phyloP scores from a whole-genome alignment of 2,888 invertebrate species.

The Notodonta ziczac region DNA sequence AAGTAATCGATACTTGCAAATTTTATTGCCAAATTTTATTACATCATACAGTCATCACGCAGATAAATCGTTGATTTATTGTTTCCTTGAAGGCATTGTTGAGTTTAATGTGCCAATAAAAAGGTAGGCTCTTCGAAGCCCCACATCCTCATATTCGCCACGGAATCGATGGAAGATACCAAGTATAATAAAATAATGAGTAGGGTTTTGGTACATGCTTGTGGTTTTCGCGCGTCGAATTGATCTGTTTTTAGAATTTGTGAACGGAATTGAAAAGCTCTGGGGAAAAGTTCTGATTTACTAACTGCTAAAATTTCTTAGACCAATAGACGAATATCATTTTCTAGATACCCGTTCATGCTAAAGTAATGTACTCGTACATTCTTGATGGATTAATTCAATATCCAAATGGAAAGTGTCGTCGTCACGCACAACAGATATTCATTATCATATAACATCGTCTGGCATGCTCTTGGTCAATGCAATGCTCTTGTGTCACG shows the following conservation, averaged over 20 bases:
- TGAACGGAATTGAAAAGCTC: too few relatives aligned
- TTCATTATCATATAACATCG: background rate
- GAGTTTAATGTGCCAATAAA: slow-evolving; percentile 59
- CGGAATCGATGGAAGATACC: slow-evolving; percentile 36
- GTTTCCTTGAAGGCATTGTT: slow-evolving; percentile 50
- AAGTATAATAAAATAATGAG: slow-evolving; percentile 39
- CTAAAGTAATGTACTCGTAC: background rate
- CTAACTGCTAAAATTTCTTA: too few relatives aligned
- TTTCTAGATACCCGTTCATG: slow-evolving; percentile 12
- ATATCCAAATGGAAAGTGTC: background rate
- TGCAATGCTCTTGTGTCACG: background rate
- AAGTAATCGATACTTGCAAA: slow-evolving; percentile 42
- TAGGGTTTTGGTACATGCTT: slow-evolving; percentile 11
- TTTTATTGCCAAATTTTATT: slow-evolving; percentile 49
- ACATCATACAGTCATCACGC: slow-evolving; percentile 43
- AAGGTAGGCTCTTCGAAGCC: slow-evolving; percentile 35
- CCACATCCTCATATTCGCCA: slow-evolving; percentile 24
- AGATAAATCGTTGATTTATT: slow-evolving; percentile 57
- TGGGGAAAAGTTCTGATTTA: too few relatives aligned
- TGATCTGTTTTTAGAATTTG: background rate
- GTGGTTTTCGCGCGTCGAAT: background rate
- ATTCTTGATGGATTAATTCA: slow-evolving; percentile 2
- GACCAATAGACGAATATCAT: slow-evolving; percentile 6
- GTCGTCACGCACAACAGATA: background rate
- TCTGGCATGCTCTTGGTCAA: background rate